Percentiles rank a stretch among this genome's conserved stretches.
These are phyloP conservation scores for Drosophila insularis DNA, from an alignment of 1,140 invertebrate species.

Conservation along the genomic window DNA sequence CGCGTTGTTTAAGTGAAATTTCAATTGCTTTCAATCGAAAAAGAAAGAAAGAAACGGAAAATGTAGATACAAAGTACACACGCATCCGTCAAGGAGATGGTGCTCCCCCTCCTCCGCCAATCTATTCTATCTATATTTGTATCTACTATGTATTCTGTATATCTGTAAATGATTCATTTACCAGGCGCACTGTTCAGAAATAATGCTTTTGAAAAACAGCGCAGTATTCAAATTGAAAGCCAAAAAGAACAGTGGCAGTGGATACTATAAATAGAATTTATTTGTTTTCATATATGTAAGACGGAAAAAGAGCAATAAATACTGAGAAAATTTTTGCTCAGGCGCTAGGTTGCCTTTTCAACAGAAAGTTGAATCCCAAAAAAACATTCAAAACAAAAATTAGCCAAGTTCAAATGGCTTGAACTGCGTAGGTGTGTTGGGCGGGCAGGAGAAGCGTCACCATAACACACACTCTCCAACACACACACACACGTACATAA, in stretches of 20 bases:
- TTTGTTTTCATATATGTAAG: conserved; percentile 69
- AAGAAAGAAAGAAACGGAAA: conserved; percentile 33
- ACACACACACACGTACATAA: conserved; percentile 24
- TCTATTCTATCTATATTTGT: conserved; percentile 9
- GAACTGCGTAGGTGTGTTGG: conserved; percentile 47
- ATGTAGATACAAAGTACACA: conserved; percentile 45
- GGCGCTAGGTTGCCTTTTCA: conserved; percentile 19
- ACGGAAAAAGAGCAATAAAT: neutral
- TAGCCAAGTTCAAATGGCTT: conserved; percentile 71
- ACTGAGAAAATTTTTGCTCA: conserved; percentile 29
- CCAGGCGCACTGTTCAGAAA: conserved; percentile 51
- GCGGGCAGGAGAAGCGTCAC: conserved; percentile 35
- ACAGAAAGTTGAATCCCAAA: neutral
- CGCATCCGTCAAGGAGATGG: conserved; percentile 43
- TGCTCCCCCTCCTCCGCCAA: neutral
- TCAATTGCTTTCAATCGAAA: conserved; percentile 54
- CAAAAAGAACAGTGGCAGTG: conserved; percentile 75
- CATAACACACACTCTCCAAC: conserved; percentile 19
- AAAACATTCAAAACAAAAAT: conserved; percentile 30
- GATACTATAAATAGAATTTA: conserved; percentile 77
- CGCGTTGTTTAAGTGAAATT: conserved; percentile 72
- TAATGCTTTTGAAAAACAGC: conserved; percentile 37
- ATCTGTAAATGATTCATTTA: conserved; percentile 64
- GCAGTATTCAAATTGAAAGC: conserved; percentile 70
- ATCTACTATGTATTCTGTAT: conserved; percentile 16